Evolutionary conservation across 1,140 invertebrate genomes (phyloP).

Genomic region (Papilio helenus): DNA sequence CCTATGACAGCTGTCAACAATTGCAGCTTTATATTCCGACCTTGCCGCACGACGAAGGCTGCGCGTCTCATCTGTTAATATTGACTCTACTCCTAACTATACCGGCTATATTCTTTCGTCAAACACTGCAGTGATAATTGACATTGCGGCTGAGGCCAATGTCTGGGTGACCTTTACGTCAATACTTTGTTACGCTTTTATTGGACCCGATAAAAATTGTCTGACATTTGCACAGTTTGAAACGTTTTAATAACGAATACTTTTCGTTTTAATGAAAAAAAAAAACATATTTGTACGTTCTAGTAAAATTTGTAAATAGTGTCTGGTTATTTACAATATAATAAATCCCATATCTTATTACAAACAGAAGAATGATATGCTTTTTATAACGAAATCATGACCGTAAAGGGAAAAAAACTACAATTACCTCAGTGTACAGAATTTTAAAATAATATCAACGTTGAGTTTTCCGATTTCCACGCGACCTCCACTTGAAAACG

Average conservation of each 20-base stretch:
- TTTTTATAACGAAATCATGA: not conserved
- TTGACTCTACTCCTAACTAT: constrained; percentile 43
- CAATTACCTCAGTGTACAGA: constrained; percentile 6
- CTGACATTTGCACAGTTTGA: constrained; percentile 14
- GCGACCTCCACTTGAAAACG: constrained; percentile 62
- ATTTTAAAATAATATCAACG: constrained; percentile 38
- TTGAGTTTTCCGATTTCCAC: constrained; percentile 64
- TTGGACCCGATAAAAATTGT: constrained; percentile 6
- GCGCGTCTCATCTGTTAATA: constrained; percentile 48
- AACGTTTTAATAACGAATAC: not conserved
- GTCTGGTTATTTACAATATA: too few species aligned
- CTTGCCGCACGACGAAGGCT: constrained; percentile 65
- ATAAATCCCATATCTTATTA: too few species aligned
- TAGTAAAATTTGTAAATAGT: too few species aligned
- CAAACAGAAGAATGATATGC: too few species aligned
- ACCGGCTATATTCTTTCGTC: constrained; percentile 49
- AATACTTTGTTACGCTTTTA: constrained; percentile 28
- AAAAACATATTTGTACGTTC: too few species aligned
- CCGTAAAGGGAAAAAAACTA: not conserved
- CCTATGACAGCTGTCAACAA: constrained; percentile 34
- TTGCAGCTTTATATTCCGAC: constrained; percentile 57
- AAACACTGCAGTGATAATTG: constrained; percentile 57
- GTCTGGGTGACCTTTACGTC: constrained; percentile 55
- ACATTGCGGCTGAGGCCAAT: constrained; percentile 59
- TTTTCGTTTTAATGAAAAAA: too few species aligned